phyloP scores from a whole-genome alignment of 2,888 invertebrate species.

The Cheilosia variabilis region DNA sequence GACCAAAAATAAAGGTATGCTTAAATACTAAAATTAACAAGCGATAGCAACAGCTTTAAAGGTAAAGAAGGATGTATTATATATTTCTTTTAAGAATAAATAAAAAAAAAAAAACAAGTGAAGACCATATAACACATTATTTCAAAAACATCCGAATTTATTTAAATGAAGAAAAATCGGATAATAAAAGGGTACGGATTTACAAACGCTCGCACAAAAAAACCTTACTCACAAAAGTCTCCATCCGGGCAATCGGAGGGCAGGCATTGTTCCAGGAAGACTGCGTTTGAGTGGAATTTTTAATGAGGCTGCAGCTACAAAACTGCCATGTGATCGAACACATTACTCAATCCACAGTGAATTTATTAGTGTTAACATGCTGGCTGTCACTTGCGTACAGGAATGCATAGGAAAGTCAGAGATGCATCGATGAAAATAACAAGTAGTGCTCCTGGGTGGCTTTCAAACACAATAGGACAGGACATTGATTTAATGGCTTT shows the following conservation, averaged over 20 bases:
- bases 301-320: constrained; percentile 64
- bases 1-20: too few species aligned
- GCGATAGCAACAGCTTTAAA: too few species aligned
- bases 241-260: constrained; percentile 54
- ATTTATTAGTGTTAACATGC: constrained; percentile 73
- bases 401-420: constrained; percentile 64
- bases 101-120: too few species aligned
- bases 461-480: constrained; percentile 65
- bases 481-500: constrained; percentile 73
- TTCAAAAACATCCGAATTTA: not conserved
- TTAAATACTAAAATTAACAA: too few species aligned
- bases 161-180: not conserved
- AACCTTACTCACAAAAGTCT: constrained; percentile 35
- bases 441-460: constrained; percentile 67
- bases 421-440: constrained; percentile 33
- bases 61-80: too few species aligned
- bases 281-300: constrained; percentile 66
- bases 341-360: constrained; percentile 69
- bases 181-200: not conserved
- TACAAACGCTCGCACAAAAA: constrained; percentile 4
- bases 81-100: too few species aligned
- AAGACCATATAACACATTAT: too few species aligned
- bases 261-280: constrained; percentile 63
- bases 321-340: constrained; percentile 68
- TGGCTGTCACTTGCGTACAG: constrained; percentile 64